These are phyloP conservation scores for Spinibarbus caldwelli DNA, from an alignment of 2,797 vertebrate genomes.

Conservation along the genomic window DNA sequence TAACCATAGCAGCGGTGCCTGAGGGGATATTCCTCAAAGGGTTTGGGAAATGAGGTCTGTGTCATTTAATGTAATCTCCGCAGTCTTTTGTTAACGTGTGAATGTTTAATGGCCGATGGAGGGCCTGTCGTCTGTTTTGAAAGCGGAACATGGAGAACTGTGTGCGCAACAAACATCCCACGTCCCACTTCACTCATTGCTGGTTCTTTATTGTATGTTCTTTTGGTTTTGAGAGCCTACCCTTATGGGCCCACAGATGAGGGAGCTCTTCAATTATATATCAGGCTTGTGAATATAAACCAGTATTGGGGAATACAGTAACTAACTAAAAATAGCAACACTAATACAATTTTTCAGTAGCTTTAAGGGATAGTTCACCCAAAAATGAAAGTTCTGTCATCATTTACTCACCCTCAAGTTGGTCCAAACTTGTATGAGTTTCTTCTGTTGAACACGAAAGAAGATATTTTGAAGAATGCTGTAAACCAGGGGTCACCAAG, in stretches of 20 bases:
- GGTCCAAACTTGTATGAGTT: no score
- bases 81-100: slow-evolving; percentile 49
- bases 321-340: neutral
- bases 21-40: slow-evolving; percentile 40
- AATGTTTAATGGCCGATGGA: slow-evolving; percentile 54
- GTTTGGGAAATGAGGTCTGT: slow-evolving; percentile 40
- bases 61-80: slow-evolving; percentile 46
- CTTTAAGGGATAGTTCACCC: neutral
- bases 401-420: neutral
- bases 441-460: no score
- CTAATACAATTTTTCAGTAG: neutral
- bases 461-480: no score
- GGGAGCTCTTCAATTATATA: neutral
- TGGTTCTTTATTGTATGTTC: slow-evolving; percentile 24
- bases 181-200: slow-evolving; percentile 16
- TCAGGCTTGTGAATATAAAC: neutral
- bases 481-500: no score
- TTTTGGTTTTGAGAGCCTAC: slow-evolving; percentile 35
- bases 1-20: slow-evolving; percentile 22
- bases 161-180: slow-evolving; percentile 33
- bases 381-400: neutral
- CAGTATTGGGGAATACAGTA: neutral
- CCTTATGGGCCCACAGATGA: slow-evolving; percentile 3
- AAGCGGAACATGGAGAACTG: slow-evolving; percentile 39
- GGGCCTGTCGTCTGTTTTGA: slow-evolving; percentile 40